These are phyloP conservation scores for Agapornis canus DNA, from an alignment of 2,797 vertebrate genomes.

Conservation along the genomic window DNA sequence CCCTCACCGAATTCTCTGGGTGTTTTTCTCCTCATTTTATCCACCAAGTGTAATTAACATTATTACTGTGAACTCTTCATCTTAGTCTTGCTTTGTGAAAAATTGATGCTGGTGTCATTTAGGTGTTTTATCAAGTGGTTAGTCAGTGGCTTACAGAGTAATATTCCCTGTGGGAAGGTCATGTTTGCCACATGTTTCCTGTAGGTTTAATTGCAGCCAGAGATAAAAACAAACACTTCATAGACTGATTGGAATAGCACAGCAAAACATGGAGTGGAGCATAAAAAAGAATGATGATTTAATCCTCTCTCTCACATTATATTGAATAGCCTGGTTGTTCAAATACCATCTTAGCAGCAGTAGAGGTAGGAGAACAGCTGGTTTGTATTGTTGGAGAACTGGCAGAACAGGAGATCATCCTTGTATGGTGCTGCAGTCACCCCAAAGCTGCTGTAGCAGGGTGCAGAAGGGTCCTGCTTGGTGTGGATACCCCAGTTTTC, in stretches of 20 bases:
- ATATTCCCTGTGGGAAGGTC: slow-evolving; percentile 11
- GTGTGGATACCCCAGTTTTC: fast-evolving
- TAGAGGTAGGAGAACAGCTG: neutral
- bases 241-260: neutral
- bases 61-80: slow-evolving; percentile 53
- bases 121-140: slow-evolving; percentile 37
- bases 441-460: neutral
- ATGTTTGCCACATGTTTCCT: slow-evolving; percentile 19
- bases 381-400: neutral
- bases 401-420: fast-evolving
- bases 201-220: slow-evolving; percentile 37
- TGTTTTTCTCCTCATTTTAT: slow-evolving; percentile 48
- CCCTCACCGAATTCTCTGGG: slow-evolving; percentile 13
- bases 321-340: neutral
- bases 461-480: neutral
- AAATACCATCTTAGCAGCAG: neutral
- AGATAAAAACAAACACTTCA: slow-evolving; percentile 15
- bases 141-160: slow-evolving; percentile 7
- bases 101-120: slow-evolving; percentile 17
- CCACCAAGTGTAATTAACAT: slow-evolving; percentile 51
- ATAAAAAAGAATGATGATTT: neutral
- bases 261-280: neutral
- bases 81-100: slow-evolving; percentile 30
- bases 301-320: neutral
- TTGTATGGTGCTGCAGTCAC: neutral